Base-by-base conservation (phyloP, 2,113 vertebrate genomes). In the Trematomus loennbergii region DNA sequence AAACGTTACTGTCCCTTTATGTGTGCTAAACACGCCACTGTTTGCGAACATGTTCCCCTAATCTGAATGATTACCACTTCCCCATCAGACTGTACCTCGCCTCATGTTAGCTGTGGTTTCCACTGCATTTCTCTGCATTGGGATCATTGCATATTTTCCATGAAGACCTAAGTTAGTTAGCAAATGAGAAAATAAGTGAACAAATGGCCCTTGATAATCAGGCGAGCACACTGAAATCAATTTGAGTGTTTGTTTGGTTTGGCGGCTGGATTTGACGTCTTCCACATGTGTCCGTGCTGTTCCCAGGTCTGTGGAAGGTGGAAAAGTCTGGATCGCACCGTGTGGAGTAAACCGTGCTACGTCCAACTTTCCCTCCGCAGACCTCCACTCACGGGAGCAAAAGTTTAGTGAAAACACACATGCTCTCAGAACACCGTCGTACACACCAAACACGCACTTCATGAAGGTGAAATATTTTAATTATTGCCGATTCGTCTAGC, bases 331-430 rank as follows among this genome's bases (percentile, higher is more conserved):
- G 66, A 89, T 77, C 15, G 0, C 48, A 53, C 49, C 8, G 15
- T 13, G 66, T 49, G 22, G 33, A 25, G 62, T 2, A 9, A 74
- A 40, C 36, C 36, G 36, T 8, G 36, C 66, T 63, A 0, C 59
- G 18, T 90, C 86, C 89, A 88, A 83, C 68, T 83, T 84, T 75
- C 49, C 79, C 54, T 85, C 43, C 59, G 1, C 71, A 64, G 64
- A 61, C 55, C 65, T 79, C 81, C 33, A 66, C 73, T 71, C 82
- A 9, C 17, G 75, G 79, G 82, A 73, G 55, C 18, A 60, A 81
- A 45, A 49, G 49, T 86, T 83, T 49, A 75, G 46, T 49, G 54
- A 79, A 87, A 75, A 70, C 79, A 72, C 79, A 79, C 61, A 53
- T 40, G 53, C 25, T 36, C 10, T 50, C 43, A 18, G 65, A 5